Evolutionary conservation across 2,113 vertebrate species (phyloP).

Genomic region (Dendropsophus ebraccatus): DNA sequence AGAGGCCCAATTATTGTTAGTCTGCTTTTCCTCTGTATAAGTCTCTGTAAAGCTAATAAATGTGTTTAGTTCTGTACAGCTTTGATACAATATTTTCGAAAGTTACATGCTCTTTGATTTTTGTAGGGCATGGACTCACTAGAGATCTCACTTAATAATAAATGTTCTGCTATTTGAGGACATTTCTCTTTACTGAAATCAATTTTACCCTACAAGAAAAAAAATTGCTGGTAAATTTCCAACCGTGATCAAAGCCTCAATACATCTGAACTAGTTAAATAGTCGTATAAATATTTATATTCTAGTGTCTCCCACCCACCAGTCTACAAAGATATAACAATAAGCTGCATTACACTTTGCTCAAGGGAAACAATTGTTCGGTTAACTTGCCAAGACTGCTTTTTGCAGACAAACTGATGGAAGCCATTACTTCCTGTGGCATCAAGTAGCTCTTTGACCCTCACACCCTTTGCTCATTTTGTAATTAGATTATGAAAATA

Average conservation of each 20-base stretch:
- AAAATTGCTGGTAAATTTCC: constrained; percentile 23
- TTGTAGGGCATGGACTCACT: neutral
- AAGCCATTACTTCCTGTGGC: constrained; percentile 53
- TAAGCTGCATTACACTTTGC: constrained; percentile 32
- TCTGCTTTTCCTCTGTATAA: neutral
- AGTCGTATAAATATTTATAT: constrained; percentile 48
- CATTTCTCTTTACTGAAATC: neutral
- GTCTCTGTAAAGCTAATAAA: neutral
- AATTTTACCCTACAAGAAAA: constrained; percentile 15
- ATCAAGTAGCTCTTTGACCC: constrained; percentile 57
- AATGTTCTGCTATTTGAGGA: neutral
- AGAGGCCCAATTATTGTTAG: neutral
- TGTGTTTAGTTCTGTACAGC: neutral
- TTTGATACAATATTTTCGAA: neutral
- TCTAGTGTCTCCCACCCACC: constrained; percentile 46
- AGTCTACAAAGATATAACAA: constrained; percentile 49
- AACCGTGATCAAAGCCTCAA: constrained; percentile 38
- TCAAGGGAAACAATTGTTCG: constrained; percentile 18
- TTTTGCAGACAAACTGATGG: constrained; percentile 46
- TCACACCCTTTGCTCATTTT: constrained; percentile 49
- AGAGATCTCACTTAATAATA: constrained; percentile 1
- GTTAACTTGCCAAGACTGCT: constrained; percentile 25
- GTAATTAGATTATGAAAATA: constrained; percentile 59
- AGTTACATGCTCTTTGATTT: neutral
- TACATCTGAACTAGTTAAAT: constrained; percentile 28